These are phyloP conservation scores for Neoarius graeffei DNA, from an alignment of 2,113 vertebrate genomes.

Conservation along the genomic window DNA sequence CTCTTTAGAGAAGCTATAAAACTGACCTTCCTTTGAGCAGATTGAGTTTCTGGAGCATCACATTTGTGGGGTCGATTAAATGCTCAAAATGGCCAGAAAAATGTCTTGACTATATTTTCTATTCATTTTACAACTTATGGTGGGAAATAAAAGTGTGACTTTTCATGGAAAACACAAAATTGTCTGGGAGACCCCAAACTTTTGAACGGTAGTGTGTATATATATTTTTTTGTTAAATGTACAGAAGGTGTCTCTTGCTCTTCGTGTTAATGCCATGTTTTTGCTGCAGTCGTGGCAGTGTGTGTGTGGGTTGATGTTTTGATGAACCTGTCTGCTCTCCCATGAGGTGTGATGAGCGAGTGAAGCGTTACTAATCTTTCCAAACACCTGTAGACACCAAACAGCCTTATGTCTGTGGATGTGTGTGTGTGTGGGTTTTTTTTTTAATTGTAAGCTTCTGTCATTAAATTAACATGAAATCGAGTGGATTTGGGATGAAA, in stretches of 20 bases:
- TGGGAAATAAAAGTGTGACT: no score
- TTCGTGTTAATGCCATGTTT: slow-evolving; percentile 2
- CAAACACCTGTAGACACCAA: slow-evolving; percentile 24
- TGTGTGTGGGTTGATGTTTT: slow-evolving; percentile 29
- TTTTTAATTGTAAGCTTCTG: neutral
- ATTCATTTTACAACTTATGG: no score
- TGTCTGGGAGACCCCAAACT: no score
- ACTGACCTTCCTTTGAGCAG: no score
- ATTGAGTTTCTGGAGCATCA: no score
- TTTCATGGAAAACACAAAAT: no score
- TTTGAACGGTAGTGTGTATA: no score
- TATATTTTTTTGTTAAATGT: no score
- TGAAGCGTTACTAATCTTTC: slow-evolving; percentile 59
- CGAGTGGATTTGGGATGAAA: slow-evolving; percentile 38
- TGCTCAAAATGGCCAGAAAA: no score
- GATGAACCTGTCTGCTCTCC: slow-evolving; percentile 52
- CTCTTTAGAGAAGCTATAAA: no score
- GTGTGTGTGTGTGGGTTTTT: neutral
- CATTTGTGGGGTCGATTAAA: no score
- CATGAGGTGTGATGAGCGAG: slow-evolving; percentile 54
- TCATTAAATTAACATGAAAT: slow-evolving; percentile 59
- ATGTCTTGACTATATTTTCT: no score
- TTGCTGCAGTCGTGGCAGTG: neutral
- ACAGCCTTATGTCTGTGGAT: slow-evolving; percentile 5
- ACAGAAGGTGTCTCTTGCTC: neutral